phyloP scores from a whole-genome alignment of 2,888 invertebrate species.

The Diaphora mendica region DNA sequence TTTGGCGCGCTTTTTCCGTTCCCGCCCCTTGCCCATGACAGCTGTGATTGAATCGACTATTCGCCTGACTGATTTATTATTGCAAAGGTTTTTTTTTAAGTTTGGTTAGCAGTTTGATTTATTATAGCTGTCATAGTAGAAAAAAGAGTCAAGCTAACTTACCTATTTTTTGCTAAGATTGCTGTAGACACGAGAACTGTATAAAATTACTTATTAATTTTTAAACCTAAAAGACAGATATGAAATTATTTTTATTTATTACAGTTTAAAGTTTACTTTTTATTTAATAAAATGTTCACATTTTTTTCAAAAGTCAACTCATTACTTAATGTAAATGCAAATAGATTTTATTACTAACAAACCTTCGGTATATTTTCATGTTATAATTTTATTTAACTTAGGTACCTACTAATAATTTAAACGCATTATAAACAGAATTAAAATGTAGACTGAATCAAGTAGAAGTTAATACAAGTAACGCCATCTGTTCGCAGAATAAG shows the following conservation, averaged over 20 bases:
- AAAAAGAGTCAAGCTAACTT: background rate
- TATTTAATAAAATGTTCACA: background rate
- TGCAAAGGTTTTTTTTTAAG: slow-evolving; percentile 64
- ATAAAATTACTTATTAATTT: background rate
- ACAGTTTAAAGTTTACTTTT: background rate
- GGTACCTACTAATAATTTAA: background rate
- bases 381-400: background rate
- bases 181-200: background rate
- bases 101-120: slow-evolving; percentile 71
- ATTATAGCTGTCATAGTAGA: slow-evolving; percentile 61
- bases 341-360: background rate
- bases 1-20: slow-evolving; percentile 83
- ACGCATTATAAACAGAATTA: background rate
- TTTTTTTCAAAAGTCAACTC: background rate
- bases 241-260: background rate
- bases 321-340: background rate
- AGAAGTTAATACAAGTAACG: slow-evolving; percentile 63
- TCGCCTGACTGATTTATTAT: slow-evolving; percentile 81
- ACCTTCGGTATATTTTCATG: slow-evolving; percentile 17
- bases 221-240: background rate
- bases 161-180: background rate
- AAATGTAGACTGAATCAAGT: slow-evolving; percentile 3
- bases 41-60: slow-evolving; percentile 81
- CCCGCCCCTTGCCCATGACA: slow-evolving; percentile 82
- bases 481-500: slow-evolving; percentile 91